These are phyloP conservation scores for Tribolium castaneum DNA, from an alignment of 1,140 invertebrate species.

Conservation along the genomic window DNA sequence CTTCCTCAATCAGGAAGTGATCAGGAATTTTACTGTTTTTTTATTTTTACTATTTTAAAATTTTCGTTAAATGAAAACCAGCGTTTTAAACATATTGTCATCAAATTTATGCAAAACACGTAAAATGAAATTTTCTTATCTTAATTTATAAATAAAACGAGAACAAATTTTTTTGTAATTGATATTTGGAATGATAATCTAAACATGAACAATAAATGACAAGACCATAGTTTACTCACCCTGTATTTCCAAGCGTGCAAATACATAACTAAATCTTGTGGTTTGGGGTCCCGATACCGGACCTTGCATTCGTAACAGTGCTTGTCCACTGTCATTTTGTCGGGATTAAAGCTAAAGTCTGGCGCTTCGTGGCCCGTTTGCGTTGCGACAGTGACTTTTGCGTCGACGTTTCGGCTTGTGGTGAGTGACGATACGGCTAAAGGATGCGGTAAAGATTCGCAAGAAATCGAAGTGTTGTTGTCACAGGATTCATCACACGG, in stretches of 20 bases:
- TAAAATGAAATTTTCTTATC: too few relatives aligned
- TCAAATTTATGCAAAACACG: too few relatives aligned
- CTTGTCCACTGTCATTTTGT: constrained; percentile 82
- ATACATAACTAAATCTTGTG: constrained; percentile 93
- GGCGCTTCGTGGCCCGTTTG: constrained; percentile 83
- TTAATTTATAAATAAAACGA: too few relatives aligned
- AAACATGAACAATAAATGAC: too few relatives aligned
- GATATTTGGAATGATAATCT: too few relatives aligned
- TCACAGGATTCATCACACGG: constrained; percentile 69
- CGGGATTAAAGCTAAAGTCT: constrained; percentile 75
- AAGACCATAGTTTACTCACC: constrained; percentile 62
- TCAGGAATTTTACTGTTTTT: too few relatives aligned
- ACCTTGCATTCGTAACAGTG: constrained; percentile 95
- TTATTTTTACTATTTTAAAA: too few relatives aligned
- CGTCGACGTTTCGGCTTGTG: constrained; percentile 48
- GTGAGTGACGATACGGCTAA: constrained; percentile 50
- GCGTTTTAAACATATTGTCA: too few relatives aligned
- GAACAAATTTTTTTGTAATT: too few relatives aligned
- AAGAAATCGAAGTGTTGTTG: constrained; percentile 50
- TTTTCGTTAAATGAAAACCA: too few relatives aligned
- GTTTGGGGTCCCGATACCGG: constrained; percentile 89
- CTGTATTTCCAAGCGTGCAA: constrained; percentile 94
- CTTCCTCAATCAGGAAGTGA: too few relatives aligned
- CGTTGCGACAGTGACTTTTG: constrained; percentile 81
- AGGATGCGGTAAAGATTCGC: constrained; percentile 54